phyloP scores from a whole-genome alignment of 2,888 invertebrate species.

The Yponomeuta sedellus region DNA sequence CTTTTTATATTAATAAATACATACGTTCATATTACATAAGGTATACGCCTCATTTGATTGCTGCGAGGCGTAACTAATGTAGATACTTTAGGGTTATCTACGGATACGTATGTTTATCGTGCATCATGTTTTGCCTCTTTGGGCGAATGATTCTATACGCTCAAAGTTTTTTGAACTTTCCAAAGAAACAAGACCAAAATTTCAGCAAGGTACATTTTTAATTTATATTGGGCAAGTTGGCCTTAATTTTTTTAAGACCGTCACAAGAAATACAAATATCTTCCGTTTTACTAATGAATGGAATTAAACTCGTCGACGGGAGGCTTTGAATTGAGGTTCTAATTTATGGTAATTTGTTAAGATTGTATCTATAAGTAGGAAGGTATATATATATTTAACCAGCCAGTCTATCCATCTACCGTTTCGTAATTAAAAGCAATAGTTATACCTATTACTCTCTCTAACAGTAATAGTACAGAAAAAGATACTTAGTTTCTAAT shows the following conservation, averaged over 20 bases:
- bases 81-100: background rate
- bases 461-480: background rate
- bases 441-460: background rate
- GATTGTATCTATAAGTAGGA: background rate
- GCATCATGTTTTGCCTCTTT: too few species aligned
- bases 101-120: too few species aligned
- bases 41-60: too few species aligned
- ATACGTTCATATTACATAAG: too few species aligned
- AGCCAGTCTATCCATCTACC: background rate
- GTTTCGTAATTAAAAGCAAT: background rate
- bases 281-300: background rate
- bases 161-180: background rate
- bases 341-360: background rate
- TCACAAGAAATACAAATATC: background rate
- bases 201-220: background rate
- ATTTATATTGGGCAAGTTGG: background rate
- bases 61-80: background rate
- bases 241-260: background rate
- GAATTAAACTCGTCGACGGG: background rate
- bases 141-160: background rate
- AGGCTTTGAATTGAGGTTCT: background rate
- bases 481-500: slow-evolving; percentile 13
- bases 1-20: too few species aligned
- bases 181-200: background rate
- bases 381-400: background rate